Evolutionary conservation across 2,113 vertebrate species (phyloP).

Genomic region (Erinaceus europaeus): DNA sequence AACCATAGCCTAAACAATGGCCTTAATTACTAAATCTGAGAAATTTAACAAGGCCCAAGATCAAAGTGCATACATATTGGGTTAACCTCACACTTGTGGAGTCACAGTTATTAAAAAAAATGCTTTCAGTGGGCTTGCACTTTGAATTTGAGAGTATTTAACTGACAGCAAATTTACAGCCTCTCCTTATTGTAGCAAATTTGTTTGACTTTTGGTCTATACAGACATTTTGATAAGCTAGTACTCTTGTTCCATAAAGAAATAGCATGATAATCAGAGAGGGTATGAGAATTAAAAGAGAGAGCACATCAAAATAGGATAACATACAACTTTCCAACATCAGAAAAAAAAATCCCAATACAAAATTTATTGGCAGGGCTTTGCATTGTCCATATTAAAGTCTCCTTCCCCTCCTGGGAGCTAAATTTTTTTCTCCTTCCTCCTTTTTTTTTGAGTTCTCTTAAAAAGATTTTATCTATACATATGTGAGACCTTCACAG

Average conservation of each 20-base stretch:
- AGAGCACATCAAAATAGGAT: not conserved
- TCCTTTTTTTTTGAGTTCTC: no score
- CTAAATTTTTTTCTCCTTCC: no score
- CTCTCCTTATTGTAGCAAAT: conserved; percentile 63
- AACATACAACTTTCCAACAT: conserved; percentile 39
- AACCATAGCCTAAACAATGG: conserved; percentile 67
- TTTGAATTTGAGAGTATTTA: conserved; percentile 58
- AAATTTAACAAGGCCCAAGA: conserved; percentile 45
- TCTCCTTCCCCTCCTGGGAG: not conserved
- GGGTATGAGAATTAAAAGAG: not conserved
- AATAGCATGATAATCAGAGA: conserved; percentile 57
- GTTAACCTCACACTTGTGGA: conserved; percentile 45
- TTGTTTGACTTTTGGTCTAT: conserved; percentile 65
- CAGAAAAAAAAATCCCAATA: conserved; percentile 14
- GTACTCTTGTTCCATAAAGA: conserved; percentile 69
- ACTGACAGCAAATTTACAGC: conserved; percentile 52
- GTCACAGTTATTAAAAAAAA: conserved; percentile 64
- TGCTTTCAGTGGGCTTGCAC: conserved; percentile 56
- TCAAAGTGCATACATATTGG: not conserved
- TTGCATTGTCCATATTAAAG: conserved; percentile 9
- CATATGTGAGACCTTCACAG: no score
- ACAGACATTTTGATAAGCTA: conserved; percentile 78
- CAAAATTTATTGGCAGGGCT: conserved; percentile 10
- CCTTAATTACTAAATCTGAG: conserved; percentile 61
- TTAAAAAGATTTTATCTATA: no score